These are phyloP conservation scores for Neosilurus mollespiculum DNA, from an alignment of 2,797 vertebrate genomes.

Conservation along the genomic window DNA sequence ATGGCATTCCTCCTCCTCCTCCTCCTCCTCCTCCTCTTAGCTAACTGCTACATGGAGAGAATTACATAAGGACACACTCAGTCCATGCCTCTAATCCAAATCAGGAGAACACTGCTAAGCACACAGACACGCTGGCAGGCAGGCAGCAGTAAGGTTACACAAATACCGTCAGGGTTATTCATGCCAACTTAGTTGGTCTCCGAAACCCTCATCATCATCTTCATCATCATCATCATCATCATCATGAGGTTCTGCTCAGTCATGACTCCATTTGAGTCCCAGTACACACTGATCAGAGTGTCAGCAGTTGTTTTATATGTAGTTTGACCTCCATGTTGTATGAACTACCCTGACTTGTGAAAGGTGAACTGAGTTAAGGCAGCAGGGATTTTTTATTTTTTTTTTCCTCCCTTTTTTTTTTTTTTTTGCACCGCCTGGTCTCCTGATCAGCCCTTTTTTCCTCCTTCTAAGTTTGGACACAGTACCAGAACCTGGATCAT, in stretches of 20 bases:
- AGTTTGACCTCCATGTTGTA: constrained; percentile 9
- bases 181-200: constrained; percentile 32
- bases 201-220: no score
- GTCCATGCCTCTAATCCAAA: constrained; percentile 34
- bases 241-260: constrained; percentile 13
- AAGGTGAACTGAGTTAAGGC: constrained; percentile 15
- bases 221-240: no score
- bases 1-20: constrained; percentile 43
- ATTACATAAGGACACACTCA: constrained; percentile 54
- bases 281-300: background rate
- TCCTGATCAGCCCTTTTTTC: background rate
- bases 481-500: constrained; percentile 30
- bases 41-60: constrained; percentile 34
- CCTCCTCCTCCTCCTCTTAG: constrained; percentile 31
- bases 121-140: constrained; percentile 50
- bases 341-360: background rate
- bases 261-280: constrained; percentile 25
- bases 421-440: background rate
- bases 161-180: constrained; percentile 5
- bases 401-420: no score
- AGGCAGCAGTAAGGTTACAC: constrained; percentile 30
- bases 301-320: background rate
- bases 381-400: background rate
- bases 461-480: constrained; percentile 41
- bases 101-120: constrained; percentile 45